Base-by-base conservation (phyloP, 2,888 invertebrate genomes). In the Cephus pygmeus region DNA sequence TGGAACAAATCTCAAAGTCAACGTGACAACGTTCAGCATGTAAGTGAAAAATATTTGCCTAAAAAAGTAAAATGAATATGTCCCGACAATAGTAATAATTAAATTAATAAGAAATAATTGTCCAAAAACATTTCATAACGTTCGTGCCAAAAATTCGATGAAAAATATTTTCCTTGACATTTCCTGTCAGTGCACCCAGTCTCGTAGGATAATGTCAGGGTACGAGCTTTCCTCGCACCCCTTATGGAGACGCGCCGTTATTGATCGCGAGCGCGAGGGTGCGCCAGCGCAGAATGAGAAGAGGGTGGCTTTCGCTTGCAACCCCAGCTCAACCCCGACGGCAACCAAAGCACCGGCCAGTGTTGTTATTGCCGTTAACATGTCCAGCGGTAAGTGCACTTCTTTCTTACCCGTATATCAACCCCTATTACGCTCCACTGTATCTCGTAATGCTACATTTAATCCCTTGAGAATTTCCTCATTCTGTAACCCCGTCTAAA, bases 331-430 rank as follows among this genome's bases (percentile, higher is more conserved):
- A 78, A 79, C 79, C 78, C 80, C 80, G 76, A 80, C 69, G 76
- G 69, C 69, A 40, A 56, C 56, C 31, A 33, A 71, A 31, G 31
- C 31, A 31, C 71, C 84, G 85, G 85, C 79, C 81, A 83, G 83
- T 85, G 83, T 85, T 83, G 81, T 85, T 82, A 40, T 77, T 81
- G 80, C 85, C 83, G 81, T 81, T 80, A 85, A 83, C 76, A 89
- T 89, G 89, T 89, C 89, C 79, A 85, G 88, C 87, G 89, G 89
- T 89, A 87, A 86, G 89, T 88, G 76, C 76, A 77, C 76, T n/a
- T 69, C 56, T 56, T 56, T 23, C 56, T 56, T 56, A 23, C 56
- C 23, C 56, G 9, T 56, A 56, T 23, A 56, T 56, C 23, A 56
- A 56, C 9, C 56, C 56, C 23, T 6, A 23, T 56, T 23, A 56